Evolutionary conservation across 1,140 invertebrate genomes (phyloP).

Genomic region (Lineus longissimus): DNA sequence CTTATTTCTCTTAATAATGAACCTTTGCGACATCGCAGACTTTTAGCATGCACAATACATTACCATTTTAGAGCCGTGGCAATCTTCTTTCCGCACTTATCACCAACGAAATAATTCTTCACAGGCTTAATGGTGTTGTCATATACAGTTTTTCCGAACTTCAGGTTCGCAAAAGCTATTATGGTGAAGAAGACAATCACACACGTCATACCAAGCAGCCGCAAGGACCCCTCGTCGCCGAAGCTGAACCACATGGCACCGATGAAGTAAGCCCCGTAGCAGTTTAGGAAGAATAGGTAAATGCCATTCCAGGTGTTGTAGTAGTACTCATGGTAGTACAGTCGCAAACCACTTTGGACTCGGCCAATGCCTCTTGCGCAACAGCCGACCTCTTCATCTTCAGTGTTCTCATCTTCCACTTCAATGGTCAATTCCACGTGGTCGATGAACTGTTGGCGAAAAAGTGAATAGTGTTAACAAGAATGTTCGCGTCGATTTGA

Average conservation of each 20-base stretch:
- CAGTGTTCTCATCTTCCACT: neutral
- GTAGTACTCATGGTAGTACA: neutral
- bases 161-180: conserved; percentile 1
- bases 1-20: too few species aligned
- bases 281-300: conserved; percentile 2
- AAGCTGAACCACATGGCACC: conserved; percentile 26
- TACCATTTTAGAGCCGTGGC: too few species aligned
- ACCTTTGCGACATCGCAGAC: too few species aligned
- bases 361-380: neutral
- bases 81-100: neutral
- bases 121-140: too few species aligned
- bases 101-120: neutral
- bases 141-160: neutral
- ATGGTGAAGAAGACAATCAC: conserved; percentile 17
- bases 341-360: neutral
- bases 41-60: too few species aligned
- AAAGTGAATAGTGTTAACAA: too few species aligned
- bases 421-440: neutral
- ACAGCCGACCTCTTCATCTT: neutral
- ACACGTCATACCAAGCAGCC: conserved; percentile 29
- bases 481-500: too few species aligned
- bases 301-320: neutral
- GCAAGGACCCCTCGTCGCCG: conserved; percentile 37
- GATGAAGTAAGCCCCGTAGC: conserved; percentile 19
- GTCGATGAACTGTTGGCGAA: too few species aligned